Evolutionary conservation across 1,140 invertebrate genomes (phyloP).

Genomic region (Drosophila albomicans): DNA sequence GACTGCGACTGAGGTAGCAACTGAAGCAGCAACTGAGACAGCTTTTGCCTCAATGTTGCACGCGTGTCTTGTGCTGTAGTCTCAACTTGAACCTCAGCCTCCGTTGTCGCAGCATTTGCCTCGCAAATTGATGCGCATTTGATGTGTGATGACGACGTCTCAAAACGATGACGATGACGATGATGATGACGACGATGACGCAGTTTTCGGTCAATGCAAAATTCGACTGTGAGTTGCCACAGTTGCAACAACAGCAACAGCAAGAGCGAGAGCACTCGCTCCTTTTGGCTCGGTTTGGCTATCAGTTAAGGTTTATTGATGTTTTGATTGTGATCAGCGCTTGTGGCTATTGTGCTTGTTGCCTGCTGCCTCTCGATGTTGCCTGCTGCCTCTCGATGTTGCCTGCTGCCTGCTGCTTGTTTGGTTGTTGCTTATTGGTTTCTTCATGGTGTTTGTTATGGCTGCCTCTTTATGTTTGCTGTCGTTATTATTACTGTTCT

Average conservation of each 20-base stretch:
- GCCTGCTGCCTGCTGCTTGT: background rate
- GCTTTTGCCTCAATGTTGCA: constrained; percentile 53
- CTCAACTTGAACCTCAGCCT: constrained; percentile 34
- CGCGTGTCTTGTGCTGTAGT: constrained; percentile 61
- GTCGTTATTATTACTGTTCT: constrained; percentile 39
- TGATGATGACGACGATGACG: constrained; percentile 24
- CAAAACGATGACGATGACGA: constrained; percentile 28
- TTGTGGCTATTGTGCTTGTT: constrained; percentile 59
- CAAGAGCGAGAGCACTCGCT: background rate
- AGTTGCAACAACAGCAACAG: background rate
- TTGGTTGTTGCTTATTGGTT: constrained; percentile 40
- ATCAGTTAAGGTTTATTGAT: constrained; percentile 84
- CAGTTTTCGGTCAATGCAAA: constrained; percentile 45
- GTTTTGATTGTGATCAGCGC: constrained; percentile 82
- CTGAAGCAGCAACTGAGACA: background rate
- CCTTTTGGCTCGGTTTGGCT: constrained; percentile 38
- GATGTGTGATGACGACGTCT: constrained; percentile 63
- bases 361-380: constrained; percentile 10
- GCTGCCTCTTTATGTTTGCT: constrained; percentile 48
- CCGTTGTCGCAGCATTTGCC: constrained; percentile 65
- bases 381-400: constrained; percentile 5
- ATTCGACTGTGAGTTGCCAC: constrained; percentile 15
- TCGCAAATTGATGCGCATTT: constrained; percentile 78
- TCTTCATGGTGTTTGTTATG: constrained; percentile 71
- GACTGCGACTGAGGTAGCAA: too few species aligned